Conservation (phyloP, 1,140 invertebrate species). For the Euura lappo region DNA sequence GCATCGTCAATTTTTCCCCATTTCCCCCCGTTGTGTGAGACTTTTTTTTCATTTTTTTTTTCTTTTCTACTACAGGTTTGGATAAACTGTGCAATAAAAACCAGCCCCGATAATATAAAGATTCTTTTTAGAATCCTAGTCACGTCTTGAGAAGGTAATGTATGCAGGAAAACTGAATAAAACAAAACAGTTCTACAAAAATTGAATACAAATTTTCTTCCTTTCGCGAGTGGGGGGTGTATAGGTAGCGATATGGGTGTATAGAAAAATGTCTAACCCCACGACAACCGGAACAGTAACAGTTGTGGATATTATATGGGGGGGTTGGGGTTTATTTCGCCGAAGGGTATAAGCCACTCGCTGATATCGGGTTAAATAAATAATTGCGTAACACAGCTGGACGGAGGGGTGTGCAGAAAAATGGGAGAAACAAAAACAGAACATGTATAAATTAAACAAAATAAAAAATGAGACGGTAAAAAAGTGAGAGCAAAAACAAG, state of each 20-base stretch:
- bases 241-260: too few relatives aligned
- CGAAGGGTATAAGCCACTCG: background rate
- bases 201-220: slow-evolving; percentile 3
- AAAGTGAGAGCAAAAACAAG: background rate
- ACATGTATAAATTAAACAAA: background rate
- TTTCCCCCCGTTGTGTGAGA: background rate
- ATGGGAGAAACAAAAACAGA: background rate
- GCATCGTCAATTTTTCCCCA: background rate
- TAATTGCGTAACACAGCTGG: background rate
- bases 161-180: background rate
- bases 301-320: background rate
- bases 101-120: slow-evolving; percentile 2
- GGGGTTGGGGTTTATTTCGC: background rate
- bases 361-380: slow-evolving; percentile 2
- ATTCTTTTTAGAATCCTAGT: background rate
- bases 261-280: too few relatives aligned
- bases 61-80: background rate
- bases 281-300: too few relatives aligned
- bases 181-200: background rate
- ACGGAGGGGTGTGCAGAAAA: background rate
- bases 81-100: background rate
- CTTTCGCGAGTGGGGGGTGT: too few relatives aligned
- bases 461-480: background rate
- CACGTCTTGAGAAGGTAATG: background rate
- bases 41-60: background rate